Conservation (phyloP, 2,888 invertebrate species). For the Pammene aurita region DNA sequence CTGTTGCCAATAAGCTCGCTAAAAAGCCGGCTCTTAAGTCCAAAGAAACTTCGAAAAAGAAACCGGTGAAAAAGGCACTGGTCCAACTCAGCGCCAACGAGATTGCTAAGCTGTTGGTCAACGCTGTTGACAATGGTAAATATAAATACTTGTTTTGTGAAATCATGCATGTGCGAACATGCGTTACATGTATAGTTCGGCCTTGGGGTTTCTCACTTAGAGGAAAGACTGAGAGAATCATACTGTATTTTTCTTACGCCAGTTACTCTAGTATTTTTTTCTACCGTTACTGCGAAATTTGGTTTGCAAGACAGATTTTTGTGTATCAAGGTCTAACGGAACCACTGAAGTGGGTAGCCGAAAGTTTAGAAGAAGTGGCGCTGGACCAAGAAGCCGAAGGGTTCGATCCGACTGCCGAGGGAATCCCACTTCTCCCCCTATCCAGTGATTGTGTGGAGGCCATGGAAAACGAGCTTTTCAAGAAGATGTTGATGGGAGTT, state of each 20-base stretch:
- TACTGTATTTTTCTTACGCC: too few relatives aligned
- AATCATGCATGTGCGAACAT: too few relatives aligned
- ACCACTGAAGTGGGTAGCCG: constrained; percentile 88
- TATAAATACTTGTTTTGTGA: constrained; percentile 35
- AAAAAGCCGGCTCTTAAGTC: constrained; percentile 45
- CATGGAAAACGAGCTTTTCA: constrained; percentile 88
- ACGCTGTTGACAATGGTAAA: constrained; percentile 74
- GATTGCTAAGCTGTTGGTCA: constrained; percentile 69
- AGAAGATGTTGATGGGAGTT: constrained; percentile 86
- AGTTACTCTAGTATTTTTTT: too few relatives aligned
- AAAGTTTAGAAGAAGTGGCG: constrained; percentile 88
- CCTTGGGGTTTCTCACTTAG: too few relatives aligned
- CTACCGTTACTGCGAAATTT: too few relatives aligned
- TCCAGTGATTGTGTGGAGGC: constrained; percentile 87
- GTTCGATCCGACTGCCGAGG: constrained; percentile 85
- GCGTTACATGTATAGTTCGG: too few relatives aligned
- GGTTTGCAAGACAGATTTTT: too few relatives aligned
- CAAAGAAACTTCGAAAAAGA: constrained; percentile 46
- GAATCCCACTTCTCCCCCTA: constrained; percentile 91
- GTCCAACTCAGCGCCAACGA: constrained; percentile 69
- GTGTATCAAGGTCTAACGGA: constrained; percentile 64
- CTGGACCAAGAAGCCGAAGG: constrained; percentile 87
- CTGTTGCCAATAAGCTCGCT: constrained; percentile 48
- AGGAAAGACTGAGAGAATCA: too few relatives aligned
- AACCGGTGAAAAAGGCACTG: constrained; percentile 50